Evolutionary conservation across 2,888 invertebrate genomes (phyloP).

Genomic region (Melieria omissa): DNA sequence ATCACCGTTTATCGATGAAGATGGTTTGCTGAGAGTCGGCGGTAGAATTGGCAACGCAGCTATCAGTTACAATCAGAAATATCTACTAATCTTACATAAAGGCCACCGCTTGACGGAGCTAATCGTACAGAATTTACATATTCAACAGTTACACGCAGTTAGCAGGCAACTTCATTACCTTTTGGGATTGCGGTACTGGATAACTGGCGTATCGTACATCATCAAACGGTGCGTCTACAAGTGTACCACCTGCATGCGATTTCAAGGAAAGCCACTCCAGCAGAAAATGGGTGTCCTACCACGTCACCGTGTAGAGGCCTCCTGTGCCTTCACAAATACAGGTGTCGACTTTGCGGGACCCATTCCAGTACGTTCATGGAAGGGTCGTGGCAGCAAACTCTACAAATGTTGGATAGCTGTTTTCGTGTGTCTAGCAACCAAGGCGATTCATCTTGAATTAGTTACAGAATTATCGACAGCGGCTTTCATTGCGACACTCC

Average conservation of each 20-base stretch:
- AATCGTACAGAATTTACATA: conserved; percentile 37
- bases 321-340: conserved; percentile 42
- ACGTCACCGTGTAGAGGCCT: conserved; percentile 33
- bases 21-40: conserved; percentile 41
- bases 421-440: conserved; percentile 50
- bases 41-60: conserved; percentile 40
- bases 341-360: conserved; percentile 48
- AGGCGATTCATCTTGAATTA: conserved; percentile 51
- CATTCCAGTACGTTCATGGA: conserved; percentile 42
- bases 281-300: conserved; percentile 44
- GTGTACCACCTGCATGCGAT: conserved; percentile 37
- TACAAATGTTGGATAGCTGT: conserved; percentile 49
- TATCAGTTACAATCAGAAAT: conserved; percentile 39
- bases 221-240: conserved; percentile 36
- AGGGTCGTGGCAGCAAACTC: conserved; percentile 44
- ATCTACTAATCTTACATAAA: conserved; percentile 42
- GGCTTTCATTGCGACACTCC: conserved; percentile 50
- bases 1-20: conserved; percentile 39
- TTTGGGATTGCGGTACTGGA: conserved; percentile 34
- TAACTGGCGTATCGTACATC: conserved; percentile 26
- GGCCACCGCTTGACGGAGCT: conserved; percentile 32
- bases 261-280: conserved; percentile 25
- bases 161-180: conserved; percentile 40
- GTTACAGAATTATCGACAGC: conserved; percentile 45
- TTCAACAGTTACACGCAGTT: conserved; percentile 38